Evolutionary conservation across 2,797 vertebrate genomes (phyloP).

Genomic region (Sebastes baramenuke): DNA sequence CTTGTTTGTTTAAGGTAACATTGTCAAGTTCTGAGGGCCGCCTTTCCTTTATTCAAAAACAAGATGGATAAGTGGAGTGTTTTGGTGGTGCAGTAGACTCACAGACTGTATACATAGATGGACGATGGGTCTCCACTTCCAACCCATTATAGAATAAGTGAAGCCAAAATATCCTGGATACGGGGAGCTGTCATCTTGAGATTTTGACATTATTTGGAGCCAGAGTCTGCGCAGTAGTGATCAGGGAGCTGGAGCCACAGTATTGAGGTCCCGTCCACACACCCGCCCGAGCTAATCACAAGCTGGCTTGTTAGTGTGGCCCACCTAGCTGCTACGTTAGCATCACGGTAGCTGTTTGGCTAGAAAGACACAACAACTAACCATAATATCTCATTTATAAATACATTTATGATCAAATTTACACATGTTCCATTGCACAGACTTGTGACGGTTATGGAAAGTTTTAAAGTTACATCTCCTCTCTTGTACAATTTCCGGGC

Average conservation of each 20-base stretch:
- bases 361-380: neutral
- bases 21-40: conserved; percentile 18
- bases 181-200: too few relatives aligned
- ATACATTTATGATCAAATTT: neutral
- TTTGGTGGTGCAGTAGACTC: conserved; percentile 16
- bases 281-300: neutral
- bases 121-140: neutral
- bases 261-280: neutral
- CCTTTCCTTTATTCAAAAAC: conserved; percentile 30
- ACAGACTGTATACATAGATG: neutral
- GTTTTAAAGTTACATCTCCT: neutral
- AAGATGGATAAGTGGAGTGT: conserved; percentile 42
- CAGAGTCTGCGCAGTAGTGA: neutral
- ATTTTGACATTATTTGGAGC: fast-evolving
- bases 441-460: neutral
- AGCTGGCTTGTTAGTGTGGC: neutral
- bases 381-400: neutral
- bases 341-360: neutral
- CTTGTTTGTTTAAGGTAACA: conserved; percentile 59
- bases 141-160: neutral
- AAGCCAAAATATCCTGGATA: too few relatives aligned
- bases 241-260: neutral
- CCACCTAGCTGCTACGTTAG: neutral
- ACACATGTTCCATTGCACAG: neutral
- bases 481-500: neutral